Conservation (phyloP, 2,888 invertebrate genomes). For the Cryptophagus acutangulus region DNA sequence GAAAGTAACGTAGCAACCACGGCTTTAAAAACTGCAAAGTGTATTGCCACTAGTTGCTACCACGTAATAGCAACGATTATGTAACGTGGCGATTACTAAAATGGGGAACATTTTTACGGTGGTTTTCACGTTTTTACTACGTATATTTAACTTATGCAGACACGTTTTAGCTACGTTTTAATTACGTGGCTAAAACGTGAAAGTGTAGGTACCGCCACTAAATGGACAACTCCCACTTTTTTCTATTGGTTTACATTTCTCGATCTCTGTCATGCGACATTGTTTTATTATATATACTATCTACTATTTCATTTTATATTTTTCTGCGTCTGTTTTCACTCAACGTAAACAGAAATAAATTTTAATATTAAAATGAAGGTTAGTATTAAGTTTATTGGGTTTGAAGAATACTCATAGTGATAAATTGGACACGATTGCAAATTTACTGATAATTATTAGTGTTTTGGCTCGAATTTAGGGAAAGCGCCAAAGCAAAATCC, state of each 20-base stretch:
- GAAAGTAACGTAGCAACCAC: neutral
- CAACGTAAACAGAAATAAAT: neutral
- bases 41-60: neutral
- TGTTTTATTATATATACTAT: neutral
- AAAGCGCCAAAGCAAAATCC: neutral
- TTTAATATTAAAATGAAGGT: neutral
- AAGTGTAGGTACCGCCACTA: neutral
- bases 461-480: neutral
- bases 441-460: neutral
- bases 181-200: neutral
- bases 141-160: neutral
- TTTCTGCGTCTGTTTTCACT: neutral
- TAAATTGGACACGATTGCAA: neutral
- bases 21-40: neutral
- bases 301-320: neutral
- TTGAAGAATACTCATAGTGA: neutral
- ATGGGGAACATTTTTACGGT: slow-evolving; percentile 1
- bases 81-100: neutral
- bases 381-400: neutral
- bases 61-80: neutral
- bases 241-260: neutral
- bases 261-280: neutral
- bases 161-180: slow-evolving; percentile 1
- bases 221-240: neutral
- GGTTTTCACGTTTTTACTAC: neutral